These are phyloP conservation scores for Phyllopteryx taeniolatus DNA, from an alignment of 2,113 vertebrate species.

Conservation along the genomic window DNA sequence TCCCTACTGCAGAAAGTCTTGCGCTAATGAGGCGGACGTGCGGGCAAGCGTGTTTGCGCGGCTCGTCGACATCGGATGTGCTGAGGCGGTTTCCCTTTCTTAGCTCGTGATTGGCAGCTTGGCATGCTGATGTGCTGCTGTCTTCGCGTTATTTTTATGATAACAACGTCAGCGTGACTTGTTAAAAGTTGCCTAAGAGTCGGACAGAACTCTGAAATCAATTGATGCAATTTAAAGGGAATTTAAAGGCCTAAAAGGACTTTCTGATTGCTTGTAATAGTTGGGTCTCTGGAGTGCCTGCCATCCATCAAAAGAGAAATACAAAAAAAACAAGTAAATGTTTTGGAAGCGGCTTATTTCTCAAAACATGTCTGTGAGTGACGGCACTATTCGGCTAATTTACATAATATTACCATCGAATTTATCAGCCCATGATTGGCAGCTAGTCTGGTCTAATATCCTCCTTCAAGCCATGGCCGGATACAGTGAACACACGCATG, in stretches of 20 bases:
- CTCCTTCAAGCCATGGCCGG: not conserved
- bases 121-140: not conserved
- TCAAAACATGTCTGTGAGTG: not conserved
- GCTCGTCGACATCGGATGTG: not conserved
- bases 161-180: not conserved
- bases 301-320: not conserved
- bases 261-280: not conserved
- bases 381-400: not conserved
- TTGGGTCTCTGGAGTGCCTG: not conserved
- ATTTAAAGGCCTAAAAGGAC: not conserved
- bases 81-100: not conserved
- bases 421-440: not conserved
- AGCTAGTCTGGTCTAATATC: not conserved
- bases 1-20: slow-evolving; percentile 42
- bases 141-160: not conserved
- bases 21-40: slow-evolving; percentile 50
- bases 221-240: not conserved
- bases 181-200: not conserved
- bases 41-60: not conserved
- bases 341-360: not conserved
- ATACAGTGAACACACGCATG: no score
- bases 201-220: not conserved
- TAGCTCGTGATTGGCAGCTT: not conserved
- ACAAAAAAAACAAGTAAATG: not conserved
- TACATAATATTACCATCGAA: not conserved